Base-by-base conservation (phyloP, 2,888 invertebrate species). In the Pantelozetes paolii region DNA sequence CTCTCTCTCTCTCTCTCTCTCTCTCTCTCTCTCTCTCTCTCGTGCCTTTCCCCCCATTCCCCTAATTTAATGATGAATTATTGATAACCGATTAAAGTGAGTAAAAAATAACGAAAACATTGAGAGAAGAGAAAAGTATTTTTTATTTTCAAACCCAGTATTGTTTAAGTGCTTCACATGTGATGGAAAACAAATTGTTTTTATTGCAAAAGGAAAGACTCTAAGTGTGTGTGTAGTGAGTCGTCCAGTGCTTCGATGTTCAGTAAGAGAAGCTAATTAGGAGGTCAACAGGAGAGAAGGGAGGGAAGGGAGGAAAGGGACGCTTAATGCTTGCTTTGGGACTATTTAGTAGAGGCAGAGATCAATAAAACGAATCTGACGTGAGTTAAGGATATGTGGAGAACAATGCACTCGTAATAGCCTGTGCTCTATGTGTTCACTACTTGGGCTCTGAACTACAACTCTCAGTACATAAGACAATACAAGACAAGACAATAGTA, bases 281-380 rank as follows among this genome's bases (percentile, higher is more conserved):
- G 42, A 69, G 69, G 69, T 69, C 69, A 69, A 69, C 69, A 45
- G 45, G 45, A 30, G 59, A 18, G 30, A 59, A 59, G 30, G 30
- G 30, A 69, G 59, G 30, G 30, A 59, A 59, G 30, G 30, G 30
- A 69, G 69, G 45, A 69, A 69, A 69, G 69, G 69, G 42, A 42
- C 40, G 45, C 45, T 69, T 69, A 69, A 69, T 69, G 69, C 69
- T 45, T 69, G 69, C 69, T 69, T 42, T 69, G 69, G 69, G 69
- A 69, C 69, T 42, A 69, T 40, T 69, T 69, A 69, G 69, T 15
- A 23, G 40, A 69, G 11, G 26, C 42, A 69, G 69, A 42, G 69
- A 69, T 69, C 69, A 69, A 69, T 69, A 69, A 69, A 69, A 69
- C 45, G 42, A 69, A 69, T 69, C 69, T 69, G 69, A 69, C 69